phyloP scores from a whole-genome alignment of 2,888 invertebrate genomes.

The Agrochola macilenta region DNA sequence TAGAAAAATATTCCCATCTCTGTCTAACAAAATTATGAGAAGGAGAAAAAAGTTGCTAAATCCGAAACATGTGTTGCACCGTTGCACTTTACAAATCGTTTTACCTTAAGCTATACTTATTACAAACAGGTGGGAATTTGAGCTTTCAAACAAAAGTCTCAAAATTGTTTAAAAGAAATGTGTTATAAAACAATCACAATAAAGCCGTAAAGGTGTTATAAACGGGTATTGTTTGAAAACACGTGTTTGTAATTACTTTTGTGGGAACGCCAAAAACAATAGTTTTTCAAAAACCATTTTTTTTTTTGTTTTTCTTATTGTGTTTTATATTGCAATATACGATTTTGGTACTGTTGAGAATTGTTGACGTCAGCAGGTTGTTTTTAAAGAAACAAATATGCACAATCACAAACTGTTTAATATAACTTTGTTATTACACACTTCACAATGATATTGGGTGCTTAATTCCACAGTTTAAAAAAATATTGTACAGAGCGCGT shows the following conservation, averaged over 20 bases:
- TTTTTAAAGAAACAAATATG: too few relatives aligned
- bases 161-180: conserved; percentile 46
- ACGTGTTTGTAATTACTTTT: conserved; percentile 75
- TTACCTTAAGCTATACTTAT: conserved; percentile 47
- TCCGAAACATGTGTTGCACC: conserved; percentile 45
- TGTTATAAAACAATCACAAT: conserved; percentile 66
- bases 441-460: too few relatives aligned
- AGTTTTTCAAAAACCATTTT: conserved; percentile 46
- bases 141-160: conserved; percentile 42
- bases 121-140: conserved; percentile 53
- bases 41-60: conserved; percentile 16
- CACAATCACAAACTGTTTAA: too few relatives aligned
- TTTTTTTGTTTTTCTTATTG: too few relatives aligned
- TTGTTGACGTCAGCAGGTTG: too few relatives aligned
- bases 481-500: too few relatives aligned
- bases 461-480: too few relatives aligned
- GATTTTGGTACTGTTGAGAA: conserved; percentile 3
- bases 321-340: conserved; percentile 6
- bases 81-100: conserved; percentile 44
- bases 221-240: conserved; percentile 69
- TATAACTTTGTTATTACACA: too few relatives aligned
- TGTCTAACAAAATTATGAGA: not conserved
- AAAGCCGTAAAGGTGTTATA: conserved; percentile 64
- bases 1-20: not conserved
- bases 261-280: conserved; percentile 65